Conservation (phyloP, 2,797 vertebrate genomes). For the Sebastes elongatus region DNA sequence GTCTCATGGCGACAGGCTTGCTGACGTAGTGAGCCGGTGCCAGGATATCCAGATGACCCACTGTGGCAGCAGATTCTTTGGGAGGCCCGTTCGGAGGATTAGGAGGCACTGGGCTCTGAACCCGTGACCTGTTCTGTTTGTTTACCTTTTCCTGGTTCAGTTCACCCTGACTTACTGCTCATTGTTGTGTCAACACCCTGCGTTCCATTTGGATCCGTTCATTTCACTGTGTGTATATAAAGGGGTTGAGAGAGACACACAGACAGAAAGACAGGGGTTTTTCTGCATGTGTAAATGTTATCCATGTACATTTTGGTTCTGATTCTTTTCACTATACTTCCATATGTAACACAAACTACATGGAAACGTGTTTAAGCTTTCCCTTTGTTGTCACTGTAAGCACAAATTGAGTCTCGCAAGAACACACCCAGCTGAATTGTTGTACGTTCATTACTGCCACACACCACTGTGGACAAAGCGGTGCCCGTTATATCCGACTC, state of each 20-base stretch:
- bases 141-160: conserved; percentile 48
- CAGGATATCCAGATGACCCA: conserved; percentile 78
- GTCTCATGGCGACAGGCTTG: conserved; percentile 26
- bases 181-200: conserved; percentile 52
- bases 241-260: neutral
- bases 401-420: neutral
- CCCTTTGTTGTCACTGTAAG: neutral
- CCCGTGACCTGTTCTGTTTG: conserved; percentile 57
- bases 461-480: conserved; percentile 50
- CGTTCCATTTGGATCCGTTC: conserved; percentile 8
- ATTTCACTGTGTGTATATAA: neutral
- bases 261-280: neutral
- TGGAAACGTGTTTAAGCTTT: neutral
- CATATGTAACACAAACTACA: neutral
- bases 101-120: conserved; percentile 62
- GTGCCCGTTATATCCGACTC: conserved; percentile 39
- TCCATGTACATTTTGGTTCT: too few species aligned
- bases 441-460: conserved; percentile 52
- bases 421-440: conserved; percentile 17
- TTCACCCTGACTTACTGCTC: conserved; percentile 52
- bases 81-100: conserved; percentile 59
- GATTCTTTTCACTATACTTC: neutral
- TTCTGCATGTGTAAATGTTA: neutral
- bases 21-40: conserved; percentile 59
- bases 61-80: conserved; percentile 70